Evolutionary conservation across 2,888 invertebrate genomes (phyloP).

Genomic region (Himalopsyche kuldschensis): DNA sequence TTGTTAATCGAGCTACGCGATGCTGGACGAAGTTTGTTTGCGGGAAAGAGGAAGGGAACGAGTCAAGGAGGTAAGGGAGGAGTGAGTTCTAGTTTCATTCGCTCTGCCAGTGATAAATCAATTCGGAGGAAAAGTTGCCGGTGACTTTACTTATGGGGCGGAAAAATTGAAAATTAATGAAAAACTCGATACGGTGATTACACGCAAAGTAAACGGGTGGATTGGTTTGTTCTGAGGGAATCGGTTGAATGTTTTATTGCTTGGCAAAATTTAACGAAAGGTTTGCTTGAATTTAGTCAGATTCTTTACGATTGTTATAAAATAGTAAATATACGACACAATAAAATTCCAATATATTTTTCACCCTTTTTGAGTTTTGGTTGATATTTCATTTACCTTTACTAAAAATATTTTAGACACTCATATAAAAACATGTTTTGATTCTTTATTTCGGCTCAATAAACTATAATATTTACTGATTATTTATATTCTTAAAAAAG

Average conservation of each 20-base stretch:
- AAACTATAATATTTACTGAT: too few relatives aligned
- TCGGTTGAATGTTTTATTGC: not conserved
- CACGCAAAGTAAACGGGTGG: not conserved
- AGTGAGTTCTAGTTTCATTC: not conserved
- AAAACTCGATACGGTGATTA: slow-evolving; percentile 26
- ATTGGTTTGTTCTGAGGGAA: not conserved
- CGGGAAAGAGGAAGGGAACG: not conserved
- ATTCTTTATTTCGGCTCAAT: too few relatives aligned
- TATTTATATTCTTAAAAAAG: too few relatives aligned
- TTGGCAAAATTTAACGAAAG: not conserved
- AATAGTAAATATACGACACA: not conserved
- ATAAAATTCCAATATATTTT: too few relatives aligned
- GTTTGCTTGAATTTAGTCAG: not conserved
- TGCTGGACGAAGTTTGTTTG: not conserved
- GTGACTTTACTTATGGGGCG: slow-evolving; percentile 39
- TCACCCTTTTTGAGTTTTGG: too few relatives aligned
- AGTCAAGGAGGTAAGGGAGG: not conserved
- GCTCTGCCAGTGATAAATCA: slow-evolving; percentile 35
- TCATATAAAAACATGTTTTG: too few relatives aligned
- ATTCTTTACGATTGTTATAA: not conserved
- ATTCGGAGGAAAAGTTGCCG: slow-evolving; percentile 29
- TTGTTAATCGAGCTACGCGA: not conserved
- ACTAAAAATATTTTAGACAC: too few relatives aligned
- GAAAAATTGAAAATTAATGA: slow-evolving; percentile 40
- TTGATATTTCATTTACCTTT: too few relatives aligned